Percentiles rank a stretch among this genome's conserved stretches.
Evolutionary conservation across 1,140 invertebrate species (phyloP).

Genomic region (Schlechtendalia chinensis): DNA sequence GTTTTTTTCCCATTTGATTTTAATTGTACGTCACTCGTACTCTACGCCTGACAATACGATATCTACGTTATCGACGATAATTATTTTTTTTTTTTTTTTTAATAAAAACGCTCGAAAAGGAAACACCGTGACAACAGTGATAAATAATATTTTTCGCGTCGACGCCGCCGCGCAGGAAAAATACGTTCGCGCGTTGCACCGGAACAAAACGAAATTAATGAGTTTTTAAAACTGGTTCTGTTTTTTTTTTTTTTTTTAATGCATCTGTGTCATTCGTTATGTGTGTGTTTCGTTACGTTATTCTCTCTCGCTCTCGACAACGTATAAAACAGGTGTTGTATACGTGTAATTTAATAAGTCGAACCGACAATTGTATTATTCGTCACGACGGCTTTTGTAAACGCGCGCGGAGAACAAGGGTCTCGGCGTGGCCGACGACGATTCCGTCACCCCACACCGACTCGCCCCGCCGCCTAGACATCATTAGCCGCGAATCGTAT

Average conservation of each 20-base stretch:
- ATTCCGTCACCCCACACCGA: no score
- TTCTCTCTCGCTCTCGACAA: slow-evolving; percentile 14
- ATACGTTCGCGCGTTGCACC: slow-evolving; percentile 4
- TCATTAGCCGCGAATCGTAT: no score
- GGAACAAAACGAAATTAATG: slow-evolving; percentile 50
- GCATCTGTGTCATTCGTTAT: slow-evolving; percentile 47
- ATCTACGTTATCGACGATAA: no score
- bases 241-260: slow-evolving; percentile 22
- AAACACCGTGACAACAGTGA: slow-evolving; percentile 14
- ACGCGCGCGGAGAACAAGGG: no score
- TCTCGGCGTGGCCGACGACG: no score
- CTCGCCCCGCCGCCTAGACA: no score
- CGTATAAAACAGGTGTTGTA: slow-evolving; percentile 45
- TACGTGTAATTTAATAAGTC: slow-evolving; percentile 48
- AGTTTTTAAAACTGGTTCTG: slow-evolving; percentile 49
- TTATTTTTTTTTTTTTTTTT: background rate
- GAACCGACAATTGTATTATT: slow-evolving; percentile 44
- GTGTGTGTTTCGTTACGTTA: background rate
- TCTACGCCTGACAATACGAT: no score
- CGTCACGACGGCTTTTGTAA: background rate
- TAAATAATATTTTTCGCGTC: slow-evolving; percentile 39
- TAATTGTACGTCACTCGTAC: slow-evolving; percentile 10
- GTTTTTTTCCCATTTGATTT: background rate
- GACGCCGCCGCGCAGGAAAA: background rate
- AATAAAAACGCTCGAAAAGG: slow-evolving; percentile 2